phyloP scores from a whole-genome alignment of 2,797 vertebrate genomes.

The Typhlichthys subterraneus region DNA sequence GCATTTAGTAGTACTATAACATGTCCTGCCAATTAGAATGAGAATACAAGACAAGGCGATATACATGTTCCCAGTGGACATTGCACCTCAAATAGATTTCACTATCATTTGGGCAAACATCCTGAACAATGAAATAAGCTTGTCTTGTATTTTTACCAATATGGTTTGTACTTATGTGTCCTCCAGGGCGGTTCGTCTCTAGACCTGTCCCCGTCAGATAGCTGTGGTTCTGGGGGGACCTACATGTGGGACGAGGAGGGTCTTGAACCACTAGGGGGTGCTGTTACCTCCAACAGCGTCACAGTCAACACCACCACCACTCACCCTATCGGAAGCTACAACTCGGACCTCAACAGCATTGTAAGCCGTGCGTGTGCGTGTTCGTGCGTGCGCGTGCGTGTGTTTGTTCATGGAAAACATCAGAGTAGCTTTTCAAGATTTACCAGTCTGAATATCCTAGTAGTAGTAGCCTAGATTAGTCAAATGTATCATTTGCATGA shows the following conservation, averaged over 20 bases:
- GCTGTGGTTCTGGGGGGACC: slow-evolving; percentile 92
- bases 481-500: no score
- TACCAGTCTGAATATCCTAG: no score
- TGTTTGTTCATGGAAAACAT: neutral
- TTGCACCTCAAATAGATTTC: no score
- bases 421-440: no score
- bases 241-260: slow-evolving; percentile 99
- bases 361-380: slow-evolving; percentile 70
- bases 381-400: neutral
- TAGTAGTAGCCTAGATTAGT: no score
- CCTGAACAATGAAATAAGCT: neutral
- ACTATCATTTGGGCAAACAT: neutral
- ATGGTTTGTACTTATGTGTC: slow-evolving; percentile 47
- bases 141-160: neutral
- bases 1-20: neutral
- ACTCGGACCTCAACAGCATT: slow-evolving; percentile 93
- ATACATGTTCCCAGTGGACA: no score
- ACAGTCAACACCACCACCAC: slow-evolving; percentile 43
- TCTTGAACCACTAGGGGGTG: slow-evolving; percentile 83
- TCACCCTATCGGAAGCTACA: slow-evolving; percentile 87
- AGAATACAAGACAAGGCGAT: neutral
- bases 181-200: slow-evolving; percentile 87
- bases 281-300: slow-evolving; percentile 22
- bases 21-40: neutral
- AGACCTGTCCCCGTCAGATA: slow-evolving; percentile 94